Evolutionary conservation across 2,888 invertebrate species (phyloP).

Genomic region (Scaptomyza polygonia): DNA sequence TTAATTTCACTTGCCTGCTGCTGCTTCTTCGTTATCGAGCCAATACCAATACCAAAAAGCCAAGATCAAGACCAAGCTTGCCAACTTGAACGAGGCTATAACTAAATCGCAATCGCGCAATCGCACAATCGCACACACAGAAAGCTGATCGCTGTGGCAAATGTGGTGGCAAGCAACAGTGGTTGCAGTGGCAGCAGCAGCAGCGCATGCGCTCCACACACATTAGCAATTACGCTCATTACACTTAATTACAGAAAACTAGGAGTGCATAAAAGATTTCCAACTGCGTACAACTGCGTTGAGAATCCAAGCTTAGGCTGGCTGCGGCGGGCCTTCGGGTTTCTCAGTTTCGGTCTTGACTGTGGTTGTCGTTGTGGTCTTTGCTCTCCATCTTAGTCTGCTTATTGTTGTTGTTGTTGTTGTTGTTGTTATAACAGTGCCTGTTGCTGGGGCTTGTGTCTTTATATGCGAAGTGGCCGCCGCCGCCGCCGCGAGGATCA

Average conservation of each 20-base stretch:
- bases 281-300: constrained; percentile 58
- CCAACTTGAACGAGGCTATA: constrained; percentile 46
- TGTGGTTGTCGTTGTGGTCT: constrained; percentile 8
- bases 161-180: background rate
- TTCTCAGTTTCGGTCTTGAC: constrained; percentile 41
- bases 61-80: constrained; percentile 51
- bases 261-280: constrained; percentile 81
- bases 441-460: constrained; percentile 52
- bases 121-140: constrained; percentile 26
- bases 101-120: constrained; percentile 53
- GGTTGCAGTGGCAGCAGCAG: constrained; percentile 29
- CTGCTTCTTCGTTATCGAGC: constrained; percentile 40
- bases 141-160: too few species aligned
- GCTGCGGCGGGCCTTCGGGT: constrained; percentile 17
- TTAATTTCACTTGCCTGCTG: constrained; percentile 78
- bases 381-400: constrained; percentile 15
- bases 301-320: constrained; percentile 27
- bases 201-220: constrained; percentile 64
- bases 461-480: constrained; percentile 61
- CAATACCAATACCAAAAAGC: constrained; percentile 35
- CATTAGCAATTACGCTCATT: constrained; percentile 84
- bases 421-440: constrained; percentile 61
- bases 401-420: constrained; percentile 26
- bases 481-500: constrained; percentile 67
- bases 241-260: constrained; percentile 83